A percentile compares a stretch with the other conserved stretches of the same genome.
These are phyloP conservation scores for Latrodectus elegans DNA, from an alignment of 2,888 invertebrate species.

Conservation along the genomic window DNA sequence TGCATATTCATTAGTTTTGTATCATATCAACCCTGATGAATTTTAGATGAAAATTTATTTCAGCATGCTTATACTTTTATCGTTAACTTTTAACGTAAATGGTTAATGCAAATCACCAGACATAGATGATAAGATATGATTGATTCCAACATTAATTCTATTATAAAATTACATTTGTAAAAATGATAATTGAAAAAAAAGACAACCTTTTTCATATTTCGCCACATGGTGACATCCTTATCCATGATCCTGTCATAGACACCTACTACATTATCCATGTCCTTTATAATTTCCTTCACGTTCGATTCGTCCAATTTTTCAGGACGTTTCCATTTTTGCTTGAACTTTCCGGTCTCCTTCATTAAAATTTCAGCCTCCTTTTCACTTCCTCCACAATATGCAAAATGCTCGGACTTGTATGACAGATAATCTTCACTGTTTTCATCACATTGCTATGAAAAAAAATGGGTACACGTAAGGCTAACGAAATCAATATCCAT, in stretches of 20 bases:
- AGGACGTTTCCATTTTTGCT: too few species aligned
- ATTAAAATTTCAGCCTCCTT: neutral
- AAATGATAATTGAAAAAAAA: neutral
- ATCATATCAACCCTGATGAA: too few species aligned
- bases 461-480: too few species aligned
- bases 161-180: too few species aligned
- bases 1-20: too few species aligned
- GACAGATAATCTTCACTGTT: neutral
- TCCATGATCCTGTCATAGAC: slow-evolving; percentile 23
- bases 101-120: neutral
- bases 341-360: neutral
- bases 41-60: too few species aligned
- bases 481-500: too few species aligned
- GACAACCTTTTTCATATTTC: slow-evolving; percentile 22
- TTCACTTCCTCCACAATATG: neutral
- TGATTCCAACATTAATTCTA: neutral
- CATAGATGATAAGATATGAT: neutral
- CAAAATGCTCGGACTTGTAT: neutral
- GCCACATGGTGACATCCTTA: slow-evolving; percentile 21
- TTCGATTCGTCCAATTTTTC: too few species aligned
- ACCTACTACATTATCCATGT: neutral
- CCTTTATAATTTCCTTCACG: neutral
- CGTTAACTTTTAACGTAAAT: neutral
- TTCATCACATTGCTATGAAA: neutral
- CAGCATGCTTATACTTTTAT: neutral